A percentile compares a stretch with the other conserved stretches of the same genome.
These are phyloP conservation scores for Zophobas morio DNA, from an alignment of 1,140 invertebrate genomes.

Conservation along the genomic window DNA sequence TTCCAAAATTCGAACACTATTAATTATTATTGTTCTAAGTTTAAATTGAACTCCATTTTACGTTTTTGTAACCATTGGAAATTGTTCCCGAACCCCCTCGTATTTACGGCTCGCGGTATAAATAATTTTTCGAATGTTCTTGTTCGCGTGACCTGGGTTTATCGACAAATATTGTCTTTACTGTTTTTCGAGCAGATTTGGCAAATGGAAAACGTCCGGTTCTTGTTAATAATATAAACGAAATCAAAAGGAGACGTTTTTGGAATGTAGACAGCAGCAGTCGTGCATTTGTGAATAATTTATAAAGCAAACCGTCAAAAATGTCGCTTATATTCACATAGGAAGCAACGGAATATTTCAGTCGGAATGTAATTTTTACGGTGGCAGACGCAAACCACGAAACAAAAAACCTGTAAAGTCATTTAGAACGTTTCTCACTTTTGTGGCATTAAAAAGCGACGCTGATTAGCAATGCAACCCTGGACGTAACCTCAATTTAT, in stretches of 20 bases:
- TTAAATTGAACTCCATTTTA: not conserved
- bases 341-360: too few relatives aligned
- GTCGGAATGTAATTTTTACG: not conserved
- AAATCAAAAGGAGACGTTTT: constrained; percentile 5
- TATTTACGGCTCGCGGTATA: too few relatives aligned
- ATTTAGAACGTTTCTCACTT: too few relatives aligned
- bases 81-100: too few relatives aligned
- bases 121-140: not conserved
- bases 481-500: too few relatives aligned
- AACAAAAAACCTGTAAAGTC: too few relatives aligned
- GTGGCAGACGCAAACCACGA: not conserved
- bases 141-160: not conserved
- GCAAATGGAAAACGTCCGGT: constrained; percentile 19
- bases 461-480: too few relatives aligned
- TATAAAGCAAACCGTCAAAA: constrained; percentile 1
- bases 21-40: too few relatives aligned
- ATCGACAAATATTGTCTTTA: not conserved
- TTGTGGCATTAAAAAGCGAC: too few relatives aligned
- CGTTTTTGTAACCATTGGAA: too few relatives aligned
- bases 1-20: too few relatives aligned
- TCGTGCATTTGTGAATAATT: not conserved
- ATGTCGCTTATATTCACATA: not conserved
- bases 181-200: not conserved
- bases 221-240: constrained; percentile 20
- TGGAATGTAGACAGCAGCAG: not conserved